These are phyloP conservation scores for Amazona guildingii DNA, from an alignment of 2,113 vertebrate species.

Conservation along the genomic window DNA sequence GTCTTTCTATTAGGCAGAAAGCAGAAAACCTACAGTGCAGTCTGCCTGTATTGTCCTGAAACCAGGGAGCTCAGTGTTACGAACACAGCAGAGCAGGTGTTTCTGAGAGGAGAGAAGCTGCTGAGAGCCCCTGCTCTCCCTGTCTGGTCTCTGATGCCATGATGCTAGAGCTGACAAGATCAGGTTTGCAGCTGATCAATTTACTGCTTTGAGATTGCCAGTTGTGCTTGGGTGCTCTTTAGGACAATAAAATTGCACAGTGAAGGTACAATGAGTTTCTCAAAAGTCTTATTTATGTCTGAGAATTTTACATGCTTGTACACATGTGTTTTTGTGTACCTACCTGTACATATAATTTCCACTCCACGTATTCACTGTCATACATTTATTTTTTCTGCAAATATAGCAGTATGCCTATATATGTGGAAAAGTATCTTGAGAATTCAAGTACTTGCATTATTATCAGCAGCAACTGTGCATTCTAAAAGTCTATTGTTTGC, in stretches of 20 bases:
- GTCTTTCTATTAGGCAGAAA: not conserved
- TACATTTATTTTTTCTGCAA: not conserved
- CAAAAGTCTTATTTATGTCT: not conserved
- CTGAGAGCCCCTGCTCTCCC: not conserved
- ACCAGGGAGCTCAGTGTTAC: not conserved
- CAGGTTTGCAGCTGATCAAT: not conserved
- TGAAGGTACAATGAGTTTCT: not conserved
- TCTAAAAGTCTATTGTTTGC: not conserved
- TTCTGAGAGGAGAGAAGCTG: not conserved
- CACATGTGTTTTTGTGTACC: not conserved
- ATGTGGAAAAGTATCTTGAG: not conserved
- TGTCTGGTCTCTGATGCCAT: not conserved
- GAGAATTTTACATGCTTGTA: not conserved
- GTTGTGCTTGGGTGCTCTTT: not conserved
- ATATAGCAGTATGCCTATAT: not conserved
- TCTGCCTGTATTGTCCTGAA: not conserved
- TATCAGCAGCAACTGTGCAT: not conserved
- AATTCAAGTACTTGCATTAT: constrained; percentile 16
- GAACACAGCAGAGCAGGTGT: not conserved
- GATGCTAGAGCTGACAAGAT: not conserved
- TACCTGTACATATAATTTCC: not conserved
- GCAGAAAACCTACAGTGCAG: not conserved
- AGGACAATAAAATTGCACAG: not conserved
- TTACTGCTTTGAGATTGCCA: not conserved
- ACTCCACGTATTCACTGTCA: not conserved